Evolutionary conservation across 35 echinoderm and acorn worm genomes (phyloP).

Genomic region (Lytechinus variegatus): DNA sequence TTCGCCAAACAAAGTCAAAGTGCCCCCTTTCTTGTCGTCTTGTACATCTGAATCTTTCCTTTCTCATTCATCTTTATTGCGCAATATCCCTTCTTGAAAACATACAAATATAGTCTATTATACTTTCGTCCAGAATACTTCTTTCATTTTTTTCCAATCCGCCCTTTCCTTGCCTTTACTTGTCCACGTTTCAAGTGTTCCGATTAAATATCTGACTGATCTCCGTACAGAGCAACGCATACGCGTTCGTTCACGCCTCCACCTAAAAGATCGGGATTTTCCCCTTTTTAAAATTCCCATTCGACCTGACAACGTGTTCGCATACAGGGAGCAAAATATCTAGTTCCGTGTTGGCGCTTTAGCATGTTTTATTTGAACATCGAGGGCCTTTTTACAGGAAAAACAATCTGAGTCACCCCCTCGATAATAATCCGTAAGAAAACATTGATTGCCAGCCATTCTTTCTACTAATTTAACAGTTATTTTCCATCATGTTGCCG

Average conservation of each 20-base stretch:
- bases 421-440: not conserved
- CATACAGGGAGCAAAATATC: not conserved
- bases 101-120: not conserved
- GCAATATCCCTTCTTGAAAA: not conserved
- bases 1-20: not conserved
- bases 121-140: not conserved
- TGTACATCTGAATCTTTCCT: not conserved
- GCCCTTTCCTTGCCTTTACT: not conserved
- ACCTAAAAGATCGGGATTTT: not conserved
- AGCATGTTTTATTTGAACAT: not conserved
- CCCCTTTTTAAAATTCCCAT: not conserved
- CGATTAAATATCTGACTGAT: not conserved
- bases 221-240: not conserved
- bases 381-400: conserved; percentile 6
- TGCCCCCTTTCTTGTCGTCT: not conserved
- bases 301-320: not conserved
- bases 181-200: not conserved
- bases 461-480: not conserved
- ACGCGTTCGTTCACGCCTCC: not conserved
- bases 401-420: not conserved
- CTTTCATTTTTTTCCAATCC: not conserved
- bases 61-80: not conserved
- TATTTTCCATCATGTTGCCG: not conserved
- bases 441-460: not conserved
- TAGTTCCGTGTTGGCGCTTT: not conserved